Conservation (phyloP, 2,888 invertebrate genomes). For the Phalangium opilio region DNA sequence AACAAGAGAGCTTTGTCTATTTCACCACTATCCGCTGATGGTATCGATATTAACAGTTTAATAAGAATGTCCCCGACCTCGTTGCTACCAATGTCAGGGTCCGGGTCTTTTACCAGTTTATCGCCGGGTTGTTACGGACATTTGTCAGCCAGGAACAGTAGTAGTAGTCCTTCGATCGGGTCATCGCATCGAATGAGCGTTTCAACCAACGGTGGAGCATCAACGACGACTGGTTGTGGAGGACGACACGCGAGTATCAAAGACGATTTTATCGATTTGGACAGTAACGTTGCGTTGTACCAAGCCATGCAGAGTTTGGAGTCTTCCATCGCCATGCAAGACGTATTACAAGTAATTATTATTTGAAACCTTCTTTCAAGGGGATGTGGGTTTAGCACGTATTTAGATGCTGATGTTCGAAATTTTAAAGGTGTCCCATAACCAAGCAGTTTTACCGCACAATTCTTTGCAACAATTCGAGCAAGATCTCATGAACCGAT, state of each 20-base stretch:
- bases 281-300: constrained; percentile 10
- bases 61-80: constrained; percentile 35
- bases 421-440: too few species aligned
- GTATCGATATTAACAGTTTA: constrained; percentile 31
- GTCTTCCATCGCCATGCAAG: not conserved
- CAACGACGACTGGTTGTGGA: constrained; percentile 6
- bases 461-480: too few species aligned
- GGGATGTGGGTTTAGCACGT: too few species aligned
- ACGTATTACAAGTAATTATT: too few species aligned
- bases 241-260: constrained; percentile 1
- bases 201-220: constrained; percentile 8
- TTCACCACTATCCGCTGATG: constrained; percentile 27
- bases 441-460: too few species aligned
- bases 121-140: constrained; percentile 28
- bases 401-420: too few species aligned
- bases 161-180: constrained; percentile 25
- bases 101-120: constrained; percentile 24
- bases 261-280: constrained; percentile 8
- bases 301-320: constrained; percentile 17
- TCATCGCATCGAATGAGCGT: constrained; percentile 18
- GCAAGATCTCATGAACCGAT: too few species aligned
- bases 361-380: too few species aligned
- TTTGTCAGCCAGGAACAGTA: constrained; percentile 27
- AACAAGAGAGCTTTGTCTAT: constrained; percentile 28
- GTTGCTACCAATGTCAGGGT: constrained; percentile 26